Conservation (phyloP, 1,140 invertebrate genomes). For the Drosophila persimilis region DNA sequence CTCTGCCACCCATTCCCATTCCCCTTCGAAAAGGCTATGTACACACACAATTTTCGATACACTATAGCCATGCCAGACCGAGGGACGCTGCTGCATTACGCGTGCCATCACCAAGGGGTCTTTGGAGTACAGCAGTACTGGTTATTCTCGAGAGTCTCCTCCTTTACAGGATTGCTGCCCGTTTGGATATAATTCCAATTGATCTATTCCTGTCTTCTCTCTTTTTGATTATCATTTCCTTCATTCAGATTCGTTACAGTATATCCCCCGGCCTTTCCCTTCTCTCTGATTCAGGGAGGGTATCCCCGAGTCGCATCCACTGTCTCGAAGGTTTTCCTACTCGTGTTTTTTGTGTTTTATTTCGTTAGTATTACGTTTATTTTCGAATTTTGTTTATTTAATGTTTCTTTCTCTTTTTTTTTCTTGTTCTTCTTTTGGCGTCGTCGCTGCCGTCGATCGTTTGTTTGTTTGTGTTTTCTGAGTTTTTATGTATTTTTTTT, state of each 20-base stretch:
- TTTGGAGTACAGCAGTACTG: too few species aligned
- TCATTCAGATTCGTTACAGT: too few species aligned
- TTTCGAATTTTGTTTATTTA: constrained; percentile 72
- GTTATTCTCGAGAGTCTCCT: too few species aligned
- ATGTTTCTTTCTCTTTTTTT: constrained; percentile 69
- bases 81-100: too few species aligned
- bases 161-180: too few species aligned
- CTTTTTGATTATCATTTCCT: too few species aligned
- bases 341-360: constrained; percentile 59
- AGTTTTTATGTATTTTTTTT: constrained; percentile 32
- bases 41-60: constrained; percentile 25
- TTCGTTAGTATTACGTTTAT: constrained; percentile 70
- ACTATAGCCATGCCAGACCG: not conserved
- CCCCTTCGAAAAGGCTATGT: constrained; percentile 34
- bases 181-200: too few species aligned
- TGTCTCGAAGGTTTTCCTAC: constrained; percentile 9
- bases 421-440: constrained; percentile 61
- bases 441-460: constrained; percentile 28
- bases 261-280: too few species aligned
- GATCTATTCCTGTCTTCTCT: too few species aligned
- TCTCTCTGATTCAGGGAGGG: constrained; percentile 11
- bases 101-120: too few species aligned
- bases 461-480: constrained; percentile 47
- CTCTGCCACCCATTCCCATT: too few species aligned
- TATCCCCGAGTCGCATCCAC: not conserved